Evolutionary conservation across 1,140 invertebrate genomes (phyloP).

Genomic region (Caenorhabditis inopinata): DNA sequence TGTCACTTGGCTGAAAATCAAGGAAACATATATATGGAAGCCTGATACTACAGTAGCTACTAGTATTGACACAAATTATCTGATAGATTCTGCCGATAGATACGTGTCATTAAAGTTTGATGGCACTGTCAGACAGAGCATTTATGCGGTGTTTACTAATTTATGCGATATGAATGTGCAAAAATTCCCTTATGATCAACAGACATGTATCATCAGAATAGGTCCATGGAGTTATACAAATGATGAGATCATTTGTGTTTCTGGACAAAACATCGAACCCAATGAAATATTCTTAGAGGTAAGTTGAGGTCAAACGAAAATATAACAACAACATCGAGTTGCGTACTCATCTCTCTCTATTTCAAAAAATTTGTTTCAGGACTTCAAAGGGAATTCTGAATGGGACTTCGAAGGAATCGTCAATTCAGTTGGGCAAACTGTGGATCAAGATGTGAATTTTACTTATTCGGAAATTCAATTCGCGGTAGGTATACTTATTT

Average conservation of each 20-base stretch:
- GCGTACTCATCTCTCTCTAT: not conserved
- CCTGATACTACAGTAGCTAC: constrained; percentile 31
- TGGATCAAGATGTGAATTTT: constrained; percentile 21
- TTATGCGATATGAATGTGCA: constrained; percentile 38
- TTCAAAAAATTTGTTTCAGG: not conserved
- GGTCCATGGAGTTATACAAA: constrained; percentile 40
- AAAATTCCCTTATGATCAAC: constrained; percentile 37
- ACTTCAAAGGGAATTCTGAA: constrained; percentile 19
- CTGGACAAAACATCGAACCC: not conserved
- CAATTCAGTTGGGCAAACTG: not conserved
- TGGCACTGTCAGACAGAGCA: constrained; percentile 4
- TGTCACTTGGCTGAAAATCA: constrained; percentile 33
- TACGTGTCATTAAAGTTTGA: constrained; percentile 2
- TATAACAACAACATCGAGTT: too few species aligned
- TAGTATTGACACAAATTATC: constrained; percentile 8
- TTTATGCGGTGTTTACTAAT: constrained; percentile 33
- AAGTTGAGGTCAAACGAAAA: not conserved
- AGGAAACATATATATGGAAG: constrained; percentile 16
- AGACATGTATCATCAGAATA: constrained; percentile 34
- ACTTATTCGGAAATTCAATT: constrained; percentile 10
- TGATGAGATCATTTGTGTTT: not conserved
- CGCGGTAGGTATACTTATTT: not conserved
- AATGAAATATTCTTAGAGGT: not conserved
- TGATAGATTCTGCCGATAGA: not conserved
- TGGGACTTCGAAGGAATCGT: constrained; percentile 32